Evolutionary conservation across 2,797 vertebrate species (phyloP).

Genomic region (Poeciliopsis infans): DNA sequence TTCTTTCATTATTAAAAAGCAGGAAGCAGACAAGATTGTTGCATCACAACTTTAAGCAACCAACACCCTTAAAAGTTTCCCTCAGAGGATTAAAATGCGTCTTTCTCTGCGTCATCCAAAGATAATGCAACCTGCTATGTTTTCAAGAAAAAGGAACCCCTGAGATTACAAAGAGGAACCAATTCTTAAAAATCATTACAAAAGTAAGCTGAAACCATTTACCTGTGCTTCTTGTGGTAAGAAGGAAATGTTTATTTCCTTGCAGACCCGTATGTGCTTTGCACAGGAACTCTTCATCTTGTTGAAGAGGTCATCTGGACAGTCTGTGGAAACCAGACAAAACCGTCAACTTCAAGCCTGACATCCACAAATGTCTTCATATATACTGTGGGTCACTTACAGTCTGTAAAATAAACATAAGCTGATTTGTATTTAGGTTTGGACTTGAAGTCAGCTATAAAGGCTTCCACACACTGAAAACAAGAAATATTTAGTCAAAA

Average conservation of each 20-base stretch:
- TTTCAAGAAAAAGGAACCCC: neutral
- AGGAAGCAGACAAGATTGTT: neutral
- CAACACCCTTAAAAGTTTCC: slow-evolving; percentile 8
- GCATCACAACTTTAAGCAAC: slow-evolving; percentile 12
- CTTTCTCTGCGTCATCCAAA: neutral
- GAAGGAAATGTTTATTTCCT: slow-evolving; percentile 95
- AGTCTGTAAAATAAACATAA: slow-evolving; percentile 96
- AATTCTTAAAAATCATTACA: slow-evolving; percentile 11
- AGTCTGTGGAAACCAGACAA: slow-evolving; percentile 77
- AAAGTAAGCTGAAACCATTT: slow-evolving; percentile 44
- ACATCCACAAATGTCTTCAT: neutral
- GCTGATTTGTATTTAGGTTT: slow-evolving; percentile 94
- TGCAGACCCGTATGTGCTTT: slow-evolving; percentile 90
- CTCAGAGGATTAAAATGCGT: neutral
- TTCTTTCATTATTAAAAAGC: neutral
- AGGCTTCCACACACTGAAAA: slow-evolving; percentile 88
- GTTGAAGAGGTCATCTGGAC: slow-evolving; percentile 90
- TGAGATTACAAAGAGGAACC: slow-evolving; percentile 38
- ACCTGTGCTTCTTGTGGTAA: slow-evolving; percentile 93
- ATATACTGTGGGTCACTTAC: slow-evolving; percentile 80
- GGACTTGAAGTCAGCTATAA: slow-evolving; percentile 89
- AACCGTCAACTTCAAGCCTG: neutral
- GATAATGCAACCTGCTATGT: neutral
- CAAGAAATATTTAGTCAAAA: neutral
- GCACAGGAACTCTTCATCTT: slow-evolving; percentile 89